Conservation (phyloP, 2,797 vertebrate genomes). For the Paguma larvata region DNA sequence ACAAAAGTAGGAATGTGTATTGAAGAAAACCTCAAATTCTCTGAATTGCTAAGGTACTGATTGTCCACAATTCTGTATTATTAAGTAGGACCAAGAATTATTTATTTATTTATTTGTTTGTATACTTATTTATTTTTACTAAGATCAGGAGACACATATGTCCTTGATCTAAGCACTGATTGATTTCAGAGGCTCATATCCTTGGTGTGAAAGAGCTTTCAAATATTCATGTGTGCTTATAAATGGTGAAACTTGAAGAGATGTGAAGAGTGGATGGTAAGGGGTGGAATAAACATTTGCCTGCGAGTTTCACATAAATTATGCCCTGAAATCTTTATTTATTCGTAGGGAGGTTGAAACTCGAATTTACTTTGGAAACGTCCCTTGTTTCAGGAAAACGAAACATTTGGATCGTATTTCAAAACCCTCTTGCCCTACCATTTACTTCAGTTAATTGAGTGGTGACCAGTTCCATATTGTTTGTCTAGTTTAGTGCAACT, state of each 20-base stretch:
- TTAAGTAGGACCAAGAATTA: neutral
- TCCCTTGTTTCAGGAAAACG: neutral
- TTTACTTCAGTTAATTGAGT: neutral
- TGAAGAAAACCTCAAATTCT: neutral
- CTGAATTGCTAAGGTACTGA: neutral
- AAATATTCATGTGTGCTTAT: neutral
- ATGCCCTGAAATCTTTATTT: neutral
- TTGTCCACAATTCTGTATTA: neutral
- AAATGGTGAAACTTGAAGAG: neutral
- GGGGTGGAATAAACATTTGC: fast-evolving
- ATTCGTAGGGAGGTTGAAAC: neutral
- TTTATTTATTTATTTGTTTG: neutral
- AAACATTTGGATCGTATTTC: neutral
- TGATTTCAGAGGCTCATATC: neutral
- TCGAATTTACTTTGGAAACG: neutral
- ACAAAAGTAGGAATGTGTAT: neutral
- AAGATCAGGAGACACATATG: neutral
- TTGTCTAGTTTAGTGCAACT: neutral
- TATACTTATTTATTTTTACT: neutral
- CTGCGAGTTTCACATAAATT: neutral
- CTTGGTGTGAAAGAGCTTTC: neutral
- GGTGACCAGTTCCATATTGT: neutral
- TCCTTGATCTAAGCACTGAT: too few relatives aligned
- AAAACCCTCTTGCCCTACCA: neutral
- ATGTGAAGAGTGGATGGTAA: neutral